These are phyloP conservation scores for Dreissena rostriformis DNA, from an alignment of 1,140 invertebrate genomes.

Conservation along the genomic window DNA sequence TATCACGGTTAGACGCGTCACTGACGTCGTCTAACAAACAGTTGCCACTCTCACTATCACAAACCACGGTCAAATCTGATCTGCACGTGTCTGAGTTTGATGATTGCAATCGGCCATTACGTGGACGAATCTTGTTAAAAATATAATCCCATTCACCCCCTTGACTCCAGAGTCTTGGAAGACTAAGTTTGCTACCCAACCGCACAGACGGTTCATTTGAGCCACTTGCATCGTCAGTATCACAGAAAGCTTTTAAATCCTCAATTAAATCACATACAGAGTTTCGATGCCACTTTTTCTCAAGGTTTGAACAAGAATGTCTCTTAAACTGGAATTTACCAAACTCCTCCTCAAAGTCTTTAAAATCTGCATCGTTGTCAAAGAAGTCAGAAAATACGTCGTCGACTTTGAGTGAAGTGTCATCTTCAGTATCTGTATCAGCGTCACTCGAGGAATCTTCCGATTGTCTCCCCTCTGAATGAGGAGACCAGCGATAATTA, in stretches of 20 bases:
- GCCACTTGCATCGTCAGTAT: slow-evolving; percentile 60
- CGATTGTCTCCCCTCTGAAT: slow-evolving; percentile 53
- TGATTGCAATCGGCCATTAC: background rate
- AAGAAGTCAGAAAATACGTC: slow-evolving; percentile 77
- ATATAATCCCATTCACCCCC: slow-evolving; percentile 77
- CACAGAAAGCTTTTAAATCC: slow-evolving; percentile 77
- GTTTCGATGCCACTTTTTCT: slow-evolving; percentile 64
- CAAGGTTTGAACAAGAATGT: slow-evolving; percentile 66
- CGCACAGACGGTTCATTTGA: slow-evolving; percentile 24
- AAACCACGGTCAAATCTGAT: slow-evolving; percentile 38
- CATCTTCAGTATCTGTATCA: slow-evolving; percentile 48
- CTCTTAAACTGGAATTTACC: slow-evolving; percentile 71
- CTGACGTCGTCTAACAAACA: slow-evolving; percentile 47
- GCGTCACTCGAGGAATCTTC: slow-evolving; percentile 55
- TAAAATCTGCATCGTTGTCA: slow-evolving; percentile 76
- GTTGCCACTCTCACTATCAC: slow-evolving; percentile 57
- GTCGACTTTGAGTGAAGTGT: slow-evolving; percentile 51
- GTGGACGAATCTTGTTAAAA: slow-evolving; percentile 66
- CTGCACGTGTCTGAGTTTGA: slow-evolving; percentile 21
- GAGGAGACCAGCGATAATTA: slow-evolving; percentile 56
- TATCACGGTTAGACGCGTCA: slow-evolving; percentile 40
- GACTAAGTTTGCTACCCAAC: slow-evolving; percentile 29
- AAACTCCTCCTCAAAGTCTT: slow-evolving; percentile 76
- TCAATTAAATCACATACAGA: slow-evolving; percentile 75
- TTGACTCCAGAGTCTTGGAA: slow-evolving; percentile 67